Conservation (phyloP, 2,888 invertebrate genomes). For the Prosopocoilus inquinatus region DNA sequence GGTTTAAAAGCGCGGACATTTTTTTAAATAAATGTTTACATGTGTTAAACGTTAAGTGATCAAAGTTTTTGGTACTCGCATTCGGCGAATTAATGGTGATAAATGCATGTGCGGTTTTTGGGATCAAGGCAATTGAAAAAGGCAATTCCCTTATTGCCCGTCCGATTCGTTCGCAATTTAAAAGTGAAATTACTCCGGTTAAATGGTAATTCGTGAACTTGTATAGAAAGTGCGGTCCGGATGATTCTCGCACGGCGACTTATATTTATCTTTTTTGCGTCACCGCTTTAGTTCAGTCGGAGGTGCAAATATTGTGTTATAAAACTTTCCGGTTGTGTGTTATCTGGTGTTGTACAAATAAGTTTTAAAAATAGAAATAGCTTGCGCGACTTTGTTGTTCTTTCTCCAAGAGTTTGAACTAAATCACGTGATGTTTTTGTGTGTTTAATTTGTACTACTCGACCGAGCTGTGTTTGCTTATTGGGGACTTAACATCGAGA, state of each 20-base stretch:
- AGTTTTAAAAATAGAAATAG: conserved; percentile 22
- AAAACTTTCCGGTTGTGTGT: conserved; percentile 19
- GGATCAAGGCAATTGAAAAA: too few relatives aligned
- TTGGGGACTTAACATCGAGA: background rate
- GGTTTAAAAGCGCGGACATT: too few relatives aligned
- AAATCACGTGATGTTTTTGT: conserved; percentile 25
- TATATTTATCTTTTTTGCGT: conserved; percentile 10
- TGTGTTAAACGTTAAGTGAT: conserved; percentile 8
- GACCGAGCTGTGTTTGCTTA: background rate
- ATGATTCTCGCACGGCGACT: conserved; percentile 2
- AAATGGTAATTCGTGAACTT: conserved; percentile 14
- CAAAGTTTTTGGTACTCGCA: too few relatives aligned
- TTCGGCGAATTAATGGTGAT: too few relatives aligned
- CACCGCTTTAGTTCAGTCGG: background rate
- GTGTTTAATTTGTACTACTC: conserved; percentile 20
- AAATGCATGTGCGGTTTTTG: too few relatives aligned
- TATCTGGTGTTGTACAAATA: conserved; percentile 21
- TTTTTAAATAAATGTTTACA: conserved; percentile 11
- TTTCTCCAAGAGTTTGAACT: conserved; percentile 19
- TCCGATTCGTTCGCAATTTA: conserved; percentile 3
- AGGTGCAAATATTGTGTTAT: background rate
- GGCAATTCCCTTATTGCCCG: too few relatives aligned
- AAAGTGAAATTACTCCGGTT: conserved; percentile 16
- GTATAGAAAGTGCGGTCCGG: conserved; percentile 15
- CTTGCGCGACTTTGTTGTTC: conserved; percentile 20